Conservation (phyloP, 2,797 vertebrate species). For the Anguilla pacifica region DNA sequence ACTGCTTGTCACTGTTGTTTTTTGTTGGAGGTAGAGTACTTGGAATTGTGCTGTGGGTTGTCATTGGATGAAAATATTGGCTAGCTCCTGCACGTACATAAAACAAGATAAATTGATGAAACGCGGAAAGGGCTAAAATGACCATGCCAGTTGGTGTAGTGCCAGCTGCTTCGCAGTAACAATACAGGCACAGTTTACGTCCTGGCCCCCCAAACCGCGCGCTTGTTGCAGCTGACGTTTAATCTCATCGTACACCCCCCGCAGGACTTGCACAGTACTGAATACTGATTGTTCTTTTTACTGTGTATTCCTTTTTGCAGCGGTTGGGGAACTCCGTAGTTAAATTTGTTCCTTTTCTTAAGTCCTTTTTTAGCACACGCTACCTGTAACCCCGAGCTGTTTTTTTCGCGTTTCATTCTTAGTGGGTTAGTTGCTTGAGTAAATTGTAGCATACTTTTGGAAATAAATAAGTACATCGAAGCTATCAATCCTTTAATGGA, state of each 20-base stretch:
- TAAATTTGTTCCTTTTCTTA: conserved; percentile 1
- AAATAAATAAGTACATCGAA: background rate
- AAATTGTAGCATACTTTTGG: background rate
- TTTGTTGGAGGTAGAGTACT: background rate
- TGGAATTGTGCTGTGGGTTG: background rate
- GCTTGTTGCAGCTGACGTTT: conserved; percentile 23
- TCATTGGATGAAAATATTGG: background rate
- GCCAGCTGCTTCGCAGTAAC: background rate
- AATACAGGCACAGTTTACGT: background rate
- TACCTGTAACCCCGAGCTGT: background rate
- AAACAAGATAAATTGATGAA: background rate
- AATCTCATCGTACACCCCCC: conserved; percentile 17
- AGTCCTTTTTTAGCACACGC: conserved; percentile 16
- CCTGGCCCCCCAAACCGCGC: conserved; percentile 36
- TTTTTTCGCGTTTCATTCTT: background rate
- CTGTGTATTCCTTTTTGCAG: conserved; percentile 19
- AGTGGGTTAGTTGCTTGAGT: background rate
- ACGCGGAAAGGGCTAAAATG: background rate
- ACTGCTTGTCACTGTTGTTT: conserved; percentile 55
- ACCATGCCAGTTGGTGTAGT: background rate
- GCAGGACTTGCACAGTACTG: conserved; percentile 28
- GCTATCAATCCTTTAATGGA: background rate
- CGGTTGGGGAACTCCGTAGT: background rate
- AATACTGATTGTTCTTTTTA: background rate
- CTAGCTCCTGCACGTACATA: background rate